A percentile compares a stretch with the other conserved stretches of the same genome.
phyloP scores from a whole-genome alignment of 2,113 vertebrate species.

The Lepus americanus region DNA sequence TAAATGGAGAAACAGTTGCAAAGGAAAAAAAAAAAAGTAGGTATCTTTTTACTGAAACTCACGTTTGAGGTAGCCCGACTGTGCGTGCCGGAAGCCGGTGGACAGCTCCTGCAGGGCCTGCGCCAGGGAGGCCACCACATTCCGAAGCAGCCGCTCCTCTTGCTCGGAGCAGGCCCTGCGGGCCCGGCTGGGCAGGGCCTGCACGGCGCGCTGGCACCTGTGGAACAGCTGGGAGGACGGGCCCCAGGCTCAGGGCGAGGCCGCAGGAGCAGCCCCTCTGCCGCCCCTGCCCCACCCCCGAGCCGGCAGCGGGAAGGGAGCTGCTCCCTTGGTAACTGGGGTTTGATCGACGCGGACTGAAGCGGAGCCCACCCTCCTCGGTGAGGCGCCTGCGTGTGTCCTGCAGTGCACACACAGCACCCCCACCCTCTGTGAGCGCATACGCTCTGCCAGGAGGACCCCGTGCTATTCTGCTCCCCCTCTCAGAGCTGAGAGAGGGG shows the following conservation, averaged over 20 bases:
- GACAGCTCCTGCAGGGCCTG: constrained; percentile 97
- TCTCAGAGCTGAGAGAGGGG: background rate
- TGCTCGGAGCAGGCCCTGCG: constrained; percentile 93
- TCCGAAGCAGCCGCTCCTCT: constrained; percentile 94
- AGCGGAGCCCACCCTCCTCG: accelerated
- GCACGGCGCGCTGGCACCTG: constrained; percentile 96
- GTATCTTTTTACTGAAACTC: constrained; percentile 79
- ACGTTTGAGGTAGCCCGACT: constrained; percentile 98
- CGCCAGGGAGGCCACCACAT: constrained; percentile 96
- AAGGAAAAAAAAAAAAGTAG: background rate
- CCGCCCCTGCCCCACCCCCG: background rate
- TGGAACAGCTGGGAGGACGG: constrained; percentile 94
- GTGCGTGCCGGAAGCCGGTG: constrained; percentile 94
- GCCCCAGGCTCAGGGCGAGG: background rate
- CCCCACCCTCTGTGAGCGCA: accelerated
- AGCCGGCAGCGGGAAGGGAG: background rate
- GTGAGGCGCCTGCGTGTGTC: background rate
- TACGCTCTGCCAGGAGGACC: no score
- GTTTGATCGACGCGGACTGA: no score
- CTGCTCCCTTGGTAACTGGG: background rate
- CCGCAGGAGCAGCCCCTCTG: constrained; percentile 4
- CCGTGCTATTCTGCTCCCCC: background rate
- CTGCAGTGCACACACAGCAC: accelerated
- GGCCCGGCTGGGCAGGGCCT: constrained; percentile 92
- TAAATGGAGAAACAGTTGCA: accelerated